Base-by-base conservation (phyloP, 1,140 invertebrate genomes). In the Conus betulinus region DNA sequence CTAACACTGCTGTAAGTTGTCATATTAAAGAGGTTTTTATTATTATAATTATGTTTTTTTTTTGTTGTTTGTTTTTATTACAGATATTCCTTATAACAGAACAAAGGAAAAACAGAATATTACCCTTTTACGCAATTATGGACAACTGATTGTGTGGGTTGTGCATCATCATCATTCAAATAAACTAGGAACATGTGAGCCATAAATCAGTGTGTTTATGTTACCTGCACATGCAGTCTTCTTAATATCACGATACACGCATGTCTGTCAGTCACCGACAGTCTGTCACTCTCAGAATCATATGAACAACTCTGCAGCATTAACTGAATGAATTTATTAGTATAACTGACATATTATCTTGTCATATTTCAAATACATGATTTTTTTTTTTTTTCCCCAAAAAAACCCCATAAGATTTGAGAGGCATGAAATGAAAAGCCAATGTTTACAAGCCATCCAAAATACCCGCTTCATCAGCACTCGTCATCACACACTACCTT, bases 371-470 rank as follows among this genome's bases (percentile, higher is more conserved):
- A 71, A 71, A 71, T 71, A 71, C 67, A 71, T 71, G 67, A 71
- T 71, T 71, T 71, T 7, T 71, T 7, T 71, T 71, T 71, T 7
- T 11, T 63, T 11, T 63, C 11, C 17, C 17, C 17, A 63, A 63
- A 7, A 23, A 71, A 23, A 71, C 3, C 23, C 3, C 23, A 71
- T n/a, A 71, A 71, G 17, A 71, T 23, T 71, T n/a, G 67, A 71
- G 15, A 71, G 23, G 11, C 11, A 63, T 71, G 23, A 71, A 7
- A 71, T 20, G 27, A 85, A 78, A 52, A 79, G 85, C 85, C 85
- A 87, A n/a, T 79, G 74, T 87, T 87, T 79, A 87, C 74, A 87
- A 87, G 85, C 85, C 85, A 85, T 20, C 39, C 67, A 71, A 71
- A 71, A 71, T 71, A 71, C 67, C 67, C 67, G 67, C 67, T 71